These are phyloP conservation scores for Rousettus leschenaultii DNA, from an alignment of 2,113 vertebrate genomes.

Conservation along the genomic window DNA sequence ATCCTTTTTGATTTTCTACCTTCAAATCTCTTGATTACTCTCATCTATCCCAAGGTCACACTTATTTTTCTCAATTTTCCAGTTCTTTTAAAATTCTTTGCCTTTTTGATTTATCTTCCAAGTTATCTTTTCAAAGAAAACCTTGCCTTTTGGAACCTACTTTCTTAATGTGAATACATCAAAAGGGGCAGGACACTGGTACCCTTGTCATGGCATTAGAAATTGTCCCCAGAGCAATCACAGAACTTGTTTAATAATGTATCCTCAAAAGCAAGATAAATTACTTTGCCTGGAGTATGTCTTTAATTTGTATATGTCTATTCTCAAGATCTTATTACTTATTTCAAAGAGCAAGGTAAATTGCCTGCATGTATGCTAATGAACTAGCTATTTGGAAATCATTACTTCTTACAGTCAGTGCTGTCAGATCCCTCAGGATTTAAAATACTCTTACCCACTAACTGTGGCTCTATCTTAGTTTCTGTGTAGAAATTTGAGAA, in stretches of 20 bases:
- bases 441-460: conserved; percentile 60
- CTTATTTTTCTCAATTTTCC: neutral
- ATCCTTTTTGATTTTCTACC: neutral
- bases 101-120: neutral
- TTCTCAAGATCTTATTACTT: conserved; percentile 47
- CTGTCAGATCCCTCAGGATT: conserved; percentile 42
- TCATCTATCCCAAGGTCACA: neutral
- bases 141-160: neutral
- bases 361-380: conserved; percentile 57
- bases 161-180: neutral
- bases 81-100: neutral
- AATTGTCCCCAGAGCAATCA: neutral
- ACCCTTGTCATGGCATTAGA: neutral
- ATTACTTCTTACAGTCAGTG: conserved; percentile 67
- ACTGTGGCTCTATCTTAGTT: conserved; percentile 38
- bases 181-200: neutral
- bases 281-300: conserved; percentile 35
- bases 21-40: neutral
- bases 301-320: conserved; percentile 56
- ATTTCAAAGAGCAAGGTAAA: conserved; percentile 40
- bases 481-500: conserved; percentile 47
- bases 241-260: neutral
- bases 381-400: conserved; percentile 51
- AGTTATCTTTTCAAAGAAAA: neutral
- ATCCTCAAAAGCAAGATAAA: conserved; percentile 22